A percentile compares a stretch with the other conserved stretches of the same genome.
Conservation (phyloP, 2,888 invertebrate genomes). For the Leucophora obtusa region DNA sequence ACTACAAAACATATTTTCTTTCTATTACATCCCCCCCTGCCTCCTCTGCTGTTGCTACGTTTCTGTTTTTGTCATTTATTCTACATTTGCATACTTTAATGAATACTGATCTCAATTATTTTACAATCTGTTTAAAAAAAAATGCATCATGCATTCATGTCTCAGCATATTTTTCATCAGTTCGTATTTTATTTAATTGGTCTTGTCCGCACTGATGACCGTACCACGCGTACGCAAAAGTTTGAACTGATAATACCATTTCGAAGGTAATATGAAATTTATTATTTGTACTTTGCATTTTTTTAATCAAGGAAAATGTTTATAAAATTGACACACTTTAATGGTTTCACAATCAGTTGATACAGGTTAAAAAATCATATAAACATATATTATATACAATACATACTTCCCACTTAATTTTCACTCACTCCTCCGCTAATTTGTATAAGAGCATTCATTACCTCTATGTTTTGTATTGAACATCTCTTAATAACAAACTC, state of each 20-base stretch:
- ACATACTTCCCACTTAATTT: background rate
- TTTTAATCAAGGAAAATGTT: slow-evolving; percentile 35
- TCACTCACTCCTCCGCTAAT: slow-evolving; percentile 4
- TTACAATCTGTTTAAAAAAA: slow-evolving; percentile 16
- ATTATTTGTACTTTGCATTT: background rate
- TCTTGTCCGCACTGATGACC: slow-evolving; percentile 31
- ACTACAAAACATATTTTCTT: too few relatives aligned
- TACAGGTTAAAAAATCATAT: slow-evolving; percentile 40
- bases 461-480: background rate
- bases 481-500: background rate
- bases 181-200: slow-evolving; percentile 1
- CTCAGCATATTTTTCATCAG: slow-evolving; percentile 8
- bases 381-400: too few relatives aligned
- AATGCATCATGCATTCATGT: slow-evolving; percentile 8
- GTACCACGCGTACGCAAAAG: background rate
- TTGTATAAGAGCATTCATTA: background rate
- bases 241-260: slow-evolving; percentile 30
- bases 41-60: background rate
- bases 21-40: too few relatives aligned
- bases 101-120: slow-evolving; percentile 17
- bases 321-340: slow-evolving; percentile 50
- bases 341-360: slow-evolving; percentile 53
- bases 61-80: slow-evolving; percentile 10
- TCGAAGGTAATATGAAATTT: slow-evolving; percentile 33
- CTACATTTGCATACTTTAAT: background rate